A percentile compares a stretch with the other conserved stretches of the same genome.
These are phyloP conservation scores for Falco peregrinus DNA, from an alignment of 2,797 vertebrate genomes.

Conservation along the genomic window DNA sequence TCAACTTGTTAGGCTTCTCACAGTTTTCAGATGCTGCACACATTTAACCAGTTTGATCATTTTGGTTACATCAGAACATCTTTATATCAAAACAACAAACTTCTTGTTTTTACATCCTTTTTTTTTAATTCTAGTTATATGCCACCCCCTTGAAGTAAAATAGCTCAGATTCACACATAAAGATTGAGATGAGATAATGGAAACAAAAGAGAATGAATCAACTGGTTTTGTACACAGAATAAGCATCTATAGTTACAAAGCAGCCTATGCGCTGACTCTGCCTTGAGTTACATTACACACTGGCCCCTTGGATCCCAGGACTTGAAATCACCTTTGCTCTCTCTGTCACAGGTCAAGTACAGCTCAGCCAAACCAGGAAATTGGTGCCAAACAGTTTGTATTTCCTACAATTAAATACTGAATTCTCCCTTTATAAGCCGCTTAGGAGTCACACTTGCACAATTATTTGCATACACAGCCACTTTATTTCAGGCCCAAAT, in stretches of 20 bases:
- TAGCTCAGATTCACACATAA: conserved; percentile 6
- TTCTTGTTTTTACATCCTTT: neutral
- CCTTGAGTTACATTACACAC: neutral
- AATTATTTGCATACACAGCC: conserved; percentile 36
- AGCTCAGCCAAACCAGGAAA: conserved; percentile 38
- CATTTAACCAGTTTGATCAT: neutral
- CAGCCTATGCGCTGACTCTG: neutral
- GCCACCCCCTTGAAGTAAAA: neutral
- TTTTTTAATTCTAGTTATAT: neutral
- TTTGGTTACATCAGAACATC: conserved; percentile 7
- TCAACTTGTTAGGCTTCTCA: neutral
- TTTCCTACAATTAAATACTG: conserved; percentile 14
- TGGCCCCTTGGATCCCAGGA: neutral
- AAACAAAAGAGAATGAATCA: conserved; percentile 14
- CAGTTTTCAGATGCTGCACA: neutral
- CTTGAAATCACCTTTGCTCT: conserved; percentile 40
- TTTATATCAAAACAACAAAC: neutral
- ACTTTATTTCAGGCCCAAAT: conserved; percentile 29
- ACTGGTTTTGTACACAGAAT: conserved; percentile 10
- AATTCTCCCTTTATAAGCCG: conserved; percentile 17
- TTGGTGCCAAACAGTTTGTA: conserved; percentile 33
- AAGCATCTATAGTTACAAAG: neutral
- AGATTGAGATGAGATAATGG: conserved; percentile 23
- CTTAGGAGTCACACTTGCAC: neutral
- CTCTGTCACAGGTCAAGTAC: conserved; percentile 10